phyloP scores from a whole-genome alignment of 2,888 invertebrate species.

The Eremobia ochroleuca region DNA sequence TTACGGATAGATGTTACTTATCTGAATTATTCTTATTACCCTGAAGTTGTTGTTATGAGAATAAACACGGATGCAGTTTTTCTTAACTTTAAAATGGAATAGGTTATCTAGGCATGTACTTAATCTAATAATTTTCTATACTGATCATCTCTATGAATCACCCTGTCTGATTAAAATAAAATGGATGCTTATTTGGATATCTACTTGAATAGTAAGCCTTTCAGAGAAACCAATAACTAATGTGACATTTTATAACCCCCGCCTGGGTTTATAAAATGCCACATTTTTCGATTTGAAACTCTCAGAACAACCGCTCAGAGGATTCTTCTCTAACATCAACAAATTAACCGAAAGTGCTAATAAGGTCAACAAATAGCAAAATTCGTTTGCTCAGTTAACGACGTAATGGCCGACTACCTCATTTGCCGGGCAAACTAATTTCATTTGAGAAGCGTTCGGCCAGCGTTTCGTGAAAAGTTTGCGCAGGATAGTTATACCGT shows the following conservation, averaged over 20 bases:
- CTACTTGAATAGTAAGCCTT: not conserved
- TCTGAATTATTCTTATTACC: too few species aligned
- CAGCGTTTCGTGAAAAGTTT: slow-evolving; percentile 30
- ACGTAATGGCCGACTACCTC: slow-evolving; percentile 52
- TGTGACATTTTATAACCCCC: not conserved
- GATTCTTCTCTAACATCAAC: slow-evolving; percentile 23
- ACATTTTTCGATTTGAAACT: not conserved
- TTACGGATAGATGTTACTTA: slow-evolving; percentile 1
- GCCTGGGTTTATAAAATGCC: too few species aligned
- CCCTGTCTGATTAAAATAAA: not conserved
- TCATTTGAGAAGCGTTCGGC: slow-evolving; percentile 44
- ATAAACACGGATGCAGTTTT: not conserved
- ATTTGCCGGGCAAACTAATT: slow-evolving; percentile 59
- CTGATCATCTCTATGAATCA: not conserved
- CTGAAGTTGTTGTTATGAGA: not conserved
- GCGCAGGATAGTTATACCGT: slow-evolving; percentile 30
- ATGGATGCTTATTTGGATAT: not conserved
- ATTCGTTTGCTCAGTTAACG: slow-evolving; percentile 53
- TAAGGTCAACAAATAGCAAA: slow-evolving; percentile 55
- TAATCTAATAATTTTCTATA: not conserved
- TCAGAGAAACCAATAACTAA: not conserved
- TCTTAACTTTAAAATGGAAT: not conserved
- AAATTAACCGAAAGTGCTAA: slow-evolving; percentile 47
- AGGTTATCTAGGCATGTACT: not conserved
- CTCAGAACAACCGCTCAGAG: not conserved